Conservation (phyloP, 2,888 invertebrate species). For the Dicyrtomina minuta region DNA sequence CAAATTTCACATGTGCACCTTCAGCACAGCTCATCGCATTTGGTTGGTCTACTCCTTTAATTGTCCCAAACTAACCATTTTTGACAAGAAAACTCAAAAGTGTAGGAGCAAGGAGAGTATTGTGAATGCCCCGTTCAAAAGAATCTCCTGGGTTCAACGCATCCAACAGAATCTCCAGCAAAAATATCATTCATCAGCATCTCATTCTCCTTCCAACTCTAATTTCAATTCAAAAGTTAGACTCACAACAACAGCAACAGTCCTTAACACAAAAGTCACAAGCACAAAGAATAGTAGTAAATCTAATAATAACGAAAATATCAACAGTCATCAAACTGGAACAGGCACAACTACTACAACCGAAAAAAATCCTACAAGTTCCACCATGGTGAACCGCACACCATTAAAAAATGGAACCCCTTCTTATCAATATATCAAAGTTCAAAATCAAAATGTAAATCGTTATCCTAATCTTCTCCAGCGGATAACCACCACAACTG, state of each 20-base stretch:
- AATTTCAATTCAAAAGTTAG: background rate
- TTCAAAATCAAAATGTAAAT: constrained; percentile 6
- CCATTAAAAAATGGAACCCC: too few species aligned
- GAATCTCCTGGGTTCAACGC: too few species aligned
- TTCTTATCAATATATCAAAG: background rate
- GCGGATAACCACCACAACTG: too few species aligned
- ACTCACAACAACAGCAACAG: background rate
- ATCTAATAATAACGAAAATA: too few species aligned
- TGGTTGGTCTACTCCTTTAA: constrained; percentile 37
- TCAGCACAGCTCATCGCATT: constrained; percentile 26
- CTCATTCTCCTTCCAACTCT: background rate
- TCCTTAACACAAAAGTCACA: background rate
- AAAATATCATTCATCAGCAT: background rate
- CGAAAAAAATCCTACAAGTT: too few species aligned
- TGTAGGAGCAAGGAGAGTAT: constrained; percentile 16
- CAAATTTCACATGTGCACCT: constrained; percentile 35
- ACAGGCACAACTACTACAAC: too few species aligned
- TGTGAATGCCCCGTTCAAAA: background rate
- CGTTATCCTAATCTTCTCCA: too few species aligned
- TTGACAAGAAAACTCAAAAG: constrained; percentile 27
- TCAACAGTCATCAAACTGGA: too few species aligned
- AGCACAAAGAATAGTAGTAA: background rate
- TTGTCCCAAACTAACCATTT: constrained; percentile 32
- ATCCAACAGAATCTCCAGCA: background rate
- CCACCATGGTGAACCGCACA: too few species aligned